These are phyloP conservation scores for Caradrina kadenii DNA, from an alignment of 2,888 invertebrate genomes.

Conservation along the genomic window DNA sequence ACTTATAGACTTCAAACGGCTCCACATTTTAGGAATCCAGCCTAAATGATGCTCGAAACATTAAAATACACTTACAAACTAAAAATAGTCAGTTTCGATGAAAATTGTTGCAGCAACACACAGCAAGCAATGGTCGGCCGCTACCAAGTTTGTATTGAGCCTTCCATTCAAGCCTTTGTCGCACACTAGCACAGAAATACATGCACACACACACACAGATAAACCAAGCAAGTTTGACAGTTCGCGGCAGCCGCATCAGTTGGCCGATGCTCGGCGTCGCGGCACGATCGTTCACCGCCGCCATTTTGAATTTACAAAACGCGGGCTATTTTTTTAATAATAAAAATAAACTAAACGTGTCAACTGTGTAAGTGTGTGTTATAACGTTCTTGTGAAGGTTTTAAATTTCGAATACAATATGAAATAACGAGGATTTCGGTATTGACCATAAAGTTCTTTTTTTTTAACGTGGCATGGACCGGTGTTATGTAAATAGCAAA, in stretches of 20 bases:
- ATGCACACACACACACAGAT: constrained; percentile 70
- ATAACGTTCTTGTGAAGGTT: constrained; percentile 69
- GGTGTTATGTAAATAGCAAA: constrained; percentile 85
- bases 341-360: constrained; percentile 85
- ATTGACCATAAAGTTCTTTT: constrained; percentile 70
- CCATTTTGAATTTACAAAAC: constrained; percentile 81
- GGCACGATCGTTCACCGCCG: constrained; percentile 80
- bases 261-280: constrained; percentile 88
- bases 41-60: constrained; percentile 45
- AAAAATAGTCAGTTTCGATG: constrained; percentile 51
- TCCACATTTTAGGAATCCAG: constrained; percentile 38
- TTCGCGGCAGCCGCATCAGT: constrained; percentile 83
- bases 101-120: constrained; percentile 55
- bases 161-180: constrained; percentile 83
- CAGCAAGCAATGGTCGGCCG: constrained; percentile 58
- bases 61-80: constrained; percentile 44
- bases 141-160: constrained; percentile 66
- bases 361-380: constrained; percentile 77
- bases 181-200: constrained; percentile 60
- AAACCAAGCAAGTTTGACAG: constrained; percentile 87
- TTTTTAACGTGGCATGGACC: constrained; percentile 74
- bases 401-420: constrained; percentile 50
- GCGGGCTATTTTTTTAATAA: constrained; percentile 78
- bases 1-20: constrained; percentile 55
- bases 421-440: constrained; percentile 75